Evolutionary conservation across 2,888 invertebrate species (phyloP).

Genomic region (Danaus chrysippus): DNA sequence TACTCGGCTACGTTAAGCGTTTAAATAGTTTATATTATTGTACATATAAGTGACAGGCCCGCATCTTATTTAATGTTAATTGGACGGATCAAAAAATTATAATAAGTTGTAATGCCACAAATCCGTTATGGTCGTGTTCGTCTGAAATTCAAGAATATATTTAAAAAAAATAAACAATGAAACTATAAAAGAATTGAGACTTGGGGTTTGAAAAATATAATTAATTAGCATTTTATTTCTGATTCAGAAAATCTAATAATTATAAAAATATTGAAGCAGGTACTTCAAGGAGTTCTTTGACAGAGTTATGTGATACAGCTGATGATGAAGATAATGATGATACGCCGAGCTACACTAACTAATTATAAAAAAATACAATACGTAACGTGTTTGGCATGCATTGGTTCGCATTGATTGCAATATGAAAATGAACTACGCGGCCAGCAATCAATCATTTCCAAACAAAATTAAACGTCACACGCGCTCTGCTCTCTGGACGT

Average conservation of each 20-base stretch:
- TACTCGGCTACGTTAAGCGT: conserved; percentile 37
- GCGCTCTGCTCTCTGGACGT: conserved; percentile 62
- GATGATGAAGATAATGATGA: conserved; percentile 15
- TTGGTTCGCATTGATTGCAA: conserved; percentile 44
- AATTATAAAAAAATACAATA: conserved; percentile 16
- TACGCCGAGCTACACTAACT: background rate
- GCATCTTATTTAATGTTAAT: conserved; percentile 35
- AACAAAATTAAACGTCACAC: conserved; percentile 77
- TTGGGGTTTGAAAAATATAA: too few relatives aligned
- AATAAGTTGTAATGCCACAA: too few relatives aligned
- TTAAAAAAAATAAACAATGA: too few relatives aligned
- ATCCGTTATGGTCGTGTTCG: too few relatives aligned
- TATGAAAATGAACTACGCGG: conserved; percentile 62
- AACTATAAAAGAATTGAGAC: too few relatives aligned
- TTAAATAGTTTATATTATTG: conserved; percentile 32
- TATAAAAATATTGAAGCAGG: background rate
- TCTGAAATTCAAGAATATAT: too few relatives aligned
- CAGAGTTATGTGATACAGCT: conserved; percentile 15
- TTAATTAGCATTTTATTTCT: too few relatives aligned
- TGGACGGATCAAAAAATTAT: conserved; percentile 8
- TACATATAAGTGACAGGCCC: conserved; percentile 38
- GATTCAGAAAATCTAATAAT: too few relatives aligned
- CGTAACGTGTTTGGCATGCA: conserved; percentile 21
- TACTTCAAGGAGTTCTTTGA: conserved; percentile 11
- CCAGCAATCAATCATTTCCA: conserved; percentile 70